Evolutionary conservation across 2,113 vertebrate species (phyloP), one percentile per base, ranked within the genome.

Genomic region (Rhynchomys soricoides): DNA sequence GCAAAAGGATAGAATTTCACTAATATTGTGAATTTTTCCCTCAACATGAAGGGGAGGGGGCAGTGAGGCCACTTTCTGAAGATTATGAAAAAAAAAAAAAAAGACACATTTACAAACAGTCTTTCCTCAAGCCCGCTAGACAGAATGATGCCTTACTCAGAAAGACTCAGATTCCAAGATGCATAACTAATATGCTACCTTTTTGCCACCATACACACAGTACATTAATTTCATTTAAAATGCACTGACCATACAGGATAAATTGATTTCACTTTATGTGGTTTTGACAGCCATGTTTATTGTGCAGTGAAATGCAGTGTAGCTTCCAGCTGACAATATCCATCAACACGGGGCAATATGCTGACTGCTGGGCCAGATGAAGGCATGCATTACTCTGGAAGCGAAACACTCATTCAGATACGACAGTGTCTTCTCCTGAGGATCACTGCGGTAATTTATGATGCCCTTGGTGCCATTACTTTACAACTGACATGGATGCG

Each of bases 151-250:
- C 34, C 96, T 98, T 98, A 96, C 95, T 95, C 96, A 91, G 97
- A 98, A 97, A 96, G 91, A 95, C 93, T 95, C 98, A 97, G 97
- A 98, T 97, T 77, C 97, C 97, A 94, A 98, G 98, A 98, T 99
- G 98, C 98, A 99, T 98, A 99, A 99, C 99, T 99, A 99, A 99
- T 99, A 99, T 96, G 98, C 98, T 99, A 98, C 99, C 98, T 99
- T 98, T 98, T 99, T 98, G 98, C 99, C 98, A 98, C 98, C 98
- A 93, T 97, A 98, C 98, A 98, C 98, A 99, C 99, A 99, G 99
- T 99, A 99, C 99, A 99, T 99, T 99, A 99, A 99, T 99, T 99
- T 99, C 99, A 99, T 99, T 99, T 99, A 99, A 99, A 99, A 99
- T 98, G 99, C 99, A 99, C 99, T 99, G 99, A 99, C 99, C 99